Evolutionary conservation across 2,888 invertebrate genomes (phyloP), one percentile per base, ranked within the genome.

Genomic region (Nemotelus pantherinus): DNA sequence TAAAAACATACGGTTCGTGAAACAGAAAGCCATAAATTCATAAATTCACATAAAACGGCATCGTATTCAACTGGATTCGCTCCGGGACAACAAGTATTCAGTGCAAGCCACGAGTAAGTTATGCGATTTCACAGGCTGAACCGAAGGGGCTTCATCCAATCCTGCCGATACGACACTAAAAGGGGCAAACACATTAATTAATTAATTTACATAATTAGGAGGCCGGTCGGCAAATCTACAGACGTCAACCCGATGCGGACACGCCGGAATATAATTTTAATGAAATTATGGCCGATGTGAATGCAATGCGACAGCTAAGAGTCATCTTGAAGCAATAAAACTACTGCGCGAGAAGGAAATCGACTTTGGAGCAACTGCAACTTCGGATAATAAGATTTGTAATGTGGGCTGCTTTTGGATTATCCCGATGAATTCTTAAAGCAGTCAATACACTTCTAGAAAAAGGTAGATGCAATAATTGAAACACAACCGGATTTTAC

Each of bases 151-250:
- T 25, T 25, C 25, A 25, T 25, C 25, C 25, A 25, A 25, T 25
- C 25, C 25, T 25, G 25, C 25, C 25, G 25, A 25, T 25, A 58
- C 57, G 57, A 44, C 55, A 9, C 57, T 71, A 72, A 72, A 72
- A 41, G 43, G 43, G 25, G 57, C 72, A 47, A 72, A 39, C 48
- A 63, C 48, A 60, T 74, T 74, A 60, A 74, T 74, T 74, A 74
- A 74, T 74, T 74, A 74, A 74, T 74, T 74, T 60, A 74, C 58
- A 55, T 74, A 74, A 74, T 74, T 74, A 74, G 25, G 25, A 0
- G 25, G 74, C 50, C 60, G 48, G 74, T 63, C 74, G 60, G 74
- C 60, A 57, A 47, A 63, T 60, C 45, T 58, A 44, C 47, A 4
- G 58, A 4, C 72, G 41, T 72, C 47, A 44, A 39, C 72, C 70